Percentiles rank a stretch among this genome's conserved stretches.
These are phyloP conservation scores for Ruditapes philippinarum DNA, from an alignment of 1,140 invertebrate species.

Conservation along the genomic window DNA sequence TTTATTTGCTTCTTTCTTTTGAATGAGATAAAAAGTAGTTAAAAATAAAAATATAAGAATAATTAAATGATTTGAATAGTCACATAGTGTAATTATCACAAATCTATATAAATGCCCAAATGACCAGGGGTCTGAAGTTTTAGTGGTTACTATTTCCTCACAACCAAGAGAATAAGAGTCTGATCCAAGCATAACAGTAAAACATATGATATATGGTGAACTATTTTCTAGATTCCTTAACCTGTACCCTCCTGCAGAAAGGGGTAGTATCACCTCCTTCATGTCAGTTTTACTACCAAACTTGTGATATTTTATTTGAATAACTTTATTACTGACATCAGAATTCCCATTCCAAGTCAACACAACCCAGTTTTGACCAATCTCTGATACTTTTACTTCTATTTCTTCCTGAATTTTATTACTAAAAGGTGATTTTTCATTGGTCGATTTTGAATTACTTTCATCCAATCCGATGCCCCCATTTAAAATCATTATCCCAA, in stretches of 20 bases:
- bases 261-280: not conserved
- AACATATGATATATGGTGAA: constrained; percentile 35
- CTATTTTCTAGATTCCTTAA: not conserved
- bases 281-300: constrained; percentile 6
- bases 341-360: constrained; percentile 5
- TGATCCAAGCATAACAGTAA: not conserved
- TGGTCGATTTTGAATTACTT: not conserved
- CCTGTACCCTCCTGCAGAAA: constrained; percentile 15
- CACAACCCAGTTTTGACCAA: not conserved
- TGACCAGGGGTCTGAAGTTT: not conserved
- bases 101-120: not conserved
- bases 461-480: constrained; percentile 29
- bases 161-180: not conserved
- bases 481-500: constrained; percentile 33
- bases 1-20: not conserved
- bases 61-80: not conserved
- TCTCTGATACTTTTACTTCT: constrained; percentile 9
- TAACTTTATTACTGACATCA: not conserved
- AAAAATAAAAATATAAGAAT: not conserved
- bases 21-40: not conserved
- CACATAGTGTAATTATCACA: not conserved
- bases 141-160: constrained; percentile 23
- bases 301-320: constrained; percentile 16
- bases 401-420: not conserved
- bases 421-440: not conserved